Evolutionary conservation across 1,140 invertebrate species (phyloP).

Genomic region (Bombus consobrinus): DNA sequence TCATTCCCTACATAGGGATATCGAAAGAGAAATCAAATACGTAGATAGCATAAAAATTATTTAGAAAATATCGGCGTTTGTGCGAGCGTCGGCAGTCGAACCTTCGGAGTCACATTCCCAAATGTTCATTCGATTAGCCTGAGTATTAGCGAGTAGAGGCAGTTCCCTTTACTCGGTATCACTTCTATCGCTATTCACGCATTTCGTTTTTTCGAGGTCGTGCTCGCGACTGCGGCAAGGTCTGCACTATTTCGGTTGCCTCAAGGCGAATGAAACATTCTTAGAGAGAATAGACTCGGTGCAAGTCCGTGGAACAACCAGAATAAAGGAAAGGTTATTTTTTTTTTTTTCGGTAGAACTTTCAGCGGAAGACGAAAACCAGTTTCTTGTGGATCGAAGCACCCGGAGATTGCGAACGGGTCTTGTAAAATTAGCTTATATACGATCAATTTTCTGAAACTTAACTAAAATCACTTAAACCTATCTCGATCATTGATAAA

Average conservation of each 20-base stretch:
- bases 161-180: not conserved
- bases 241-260: constrained; percentile 47
- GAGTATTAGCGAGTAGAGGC: no score
- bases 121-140: no score
- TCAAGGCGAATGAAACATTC: constrained; percentile 41
- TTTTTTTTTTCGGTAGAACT: not conserved
- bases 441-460: no score
- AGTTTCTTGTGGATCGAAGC: not conserved
- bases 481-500: not conserved
- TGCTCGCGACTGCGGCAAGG: constrained; percentile 26
- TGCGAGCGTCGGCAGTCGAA: not conserved
- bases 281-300: constrained; percentile 39
- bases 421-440: no score
- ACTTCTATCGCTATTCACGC: constrained; percentile 12
- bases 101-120: not conserved
- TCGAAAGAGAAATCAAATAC: no score
- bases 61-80: no score
- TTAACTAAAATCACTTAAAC: not conserved
- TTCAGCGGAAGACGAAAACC: not conserved
- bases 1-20: not conserved
- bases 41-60: no score
- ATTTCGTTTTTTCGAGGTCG: constrained; percentile 37
- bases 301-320: not conserved
- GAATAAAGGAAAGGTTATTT: not conserved
- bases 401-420: no score